Percentiles rank a stretch among this genome's conserved stretches.
Conservation (phyloP, 1,140 invertebrate species). For the Augochlora pura region DNA sequence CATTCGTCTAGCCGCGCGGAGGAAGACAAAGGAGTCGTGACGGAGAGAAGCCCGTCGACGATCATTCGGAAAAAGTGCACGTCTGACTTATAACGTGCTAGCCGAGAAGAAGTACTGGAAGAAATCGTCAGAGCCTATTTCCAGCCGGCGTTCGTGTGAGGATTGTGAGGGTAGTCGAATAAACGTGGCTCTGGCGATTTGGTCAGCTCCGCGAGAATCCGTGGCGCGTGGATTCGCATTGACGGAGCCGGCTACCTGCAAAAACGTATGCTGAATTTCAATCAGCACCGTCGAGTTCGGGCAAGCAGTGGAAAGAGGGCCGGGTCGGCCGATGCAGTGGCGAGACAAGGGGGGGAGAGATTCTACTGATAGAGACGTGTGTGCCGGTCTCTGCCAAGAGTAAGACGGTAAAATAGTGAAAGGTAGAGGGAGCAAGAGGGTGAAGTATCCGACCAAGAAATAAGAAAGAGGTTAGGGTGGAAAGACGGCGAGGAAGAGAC, state of each 20-base stretch:
- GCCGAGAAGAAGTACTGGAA: slow-evolving; percentile 8
- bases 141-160: slow-evolving; percentile 35
- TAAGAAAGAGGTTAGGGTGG: too few species aligned
- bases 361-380: neutral
- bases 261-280: slow-evolving; percentile 61
- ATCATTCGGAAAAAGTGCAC: slow-evolving; percentile 28
- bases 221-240: slow-evolving; percentile 23
- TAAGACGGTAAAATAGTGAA: neutral
- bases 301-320: neutral
- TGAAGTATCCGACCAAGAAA: too few species aligned
- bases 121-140: slow-evolving; percentile 44
- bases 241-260: slow-evolving; percentile 37
- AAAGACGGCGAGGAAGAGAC: neutral
- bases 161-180: slow-evolving; percentile 1
- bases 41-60: neutral
- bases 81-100: slow-evolving; percentile 23
- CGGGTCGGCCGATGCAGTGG: neutral
- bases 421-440: too few species aligned
- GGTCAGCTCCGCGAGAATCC: slow-evolving; percentile 42
- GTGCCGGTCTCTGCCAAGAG: neutral
- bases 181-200: slow-evolving; percentile 6
- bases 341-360: slow-evolving; percentile 1
- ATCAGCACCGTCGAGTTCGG: slow-evolving; percentile 7
- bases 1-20: neutral
- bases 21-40: neutral